These are phyloP conservation scores for Magallana gigas DNA, from an alignment of 1,140 invertebrate species.

Conservation along the genomic window DNA sequence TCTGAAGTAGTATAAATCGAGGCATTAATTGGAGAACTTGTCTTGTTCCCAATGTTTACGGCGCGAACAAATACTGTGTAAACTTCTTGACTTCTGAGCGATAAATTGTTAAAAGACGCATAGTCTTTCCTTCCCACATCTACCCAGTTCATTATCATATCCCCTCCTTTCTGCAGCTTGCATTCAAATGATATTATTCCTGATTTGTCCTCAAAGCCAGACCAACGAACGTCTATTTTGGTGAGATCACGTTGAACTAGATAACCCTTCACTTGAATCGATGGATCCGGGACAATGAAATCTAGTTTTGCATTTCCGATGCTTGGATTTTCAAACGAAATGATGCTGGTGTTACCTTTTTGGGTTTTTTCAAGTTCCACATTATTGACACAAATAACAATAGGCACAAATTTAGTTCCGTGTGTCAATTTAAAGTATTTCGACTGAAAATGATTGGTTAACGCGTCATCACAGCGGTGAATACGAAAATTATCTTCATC, in stretches of 20 bases:
- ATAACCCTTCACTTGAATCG: not conserved
- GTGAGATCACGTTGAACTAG: not conserved
- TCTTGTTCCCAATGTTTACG: not conserved
- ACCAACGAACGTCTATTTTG: not conserved
- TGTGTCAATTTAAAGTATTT: not conserved
- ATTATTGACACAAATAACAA: not conserved
- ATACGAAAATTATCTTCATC: not conserved
- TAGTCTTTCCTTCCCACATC: not conserved
- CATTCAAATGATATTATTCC: not conserved
- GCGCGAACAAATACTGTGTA: not conserved
- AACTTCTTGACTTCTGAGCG: not conserved
- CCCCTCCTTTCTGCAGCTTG: not conserved
- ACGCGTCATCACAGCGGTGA: not conserved
- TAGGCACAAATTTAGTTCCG: not conserved
- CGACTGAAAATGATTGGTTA: not conserved
- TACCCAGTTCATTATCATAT: not conserved
- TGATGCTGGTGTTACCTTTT: not conserved
- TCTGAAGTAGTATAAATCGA: not conserved
- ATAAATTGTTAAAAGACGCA: not conserved
- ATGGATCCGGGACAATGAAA: not conserved
- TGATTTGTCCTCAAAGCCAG: not conserved
- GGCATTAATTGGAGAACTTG: not conserved
- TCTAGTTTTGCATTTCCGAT: not conserved
- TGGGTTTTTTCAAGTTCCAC: not conserved
- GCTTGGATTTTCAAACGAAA: not conserved